Conservation (phyloP, 2,113 vertebrate species). For the Barbus barbus region DNA sequence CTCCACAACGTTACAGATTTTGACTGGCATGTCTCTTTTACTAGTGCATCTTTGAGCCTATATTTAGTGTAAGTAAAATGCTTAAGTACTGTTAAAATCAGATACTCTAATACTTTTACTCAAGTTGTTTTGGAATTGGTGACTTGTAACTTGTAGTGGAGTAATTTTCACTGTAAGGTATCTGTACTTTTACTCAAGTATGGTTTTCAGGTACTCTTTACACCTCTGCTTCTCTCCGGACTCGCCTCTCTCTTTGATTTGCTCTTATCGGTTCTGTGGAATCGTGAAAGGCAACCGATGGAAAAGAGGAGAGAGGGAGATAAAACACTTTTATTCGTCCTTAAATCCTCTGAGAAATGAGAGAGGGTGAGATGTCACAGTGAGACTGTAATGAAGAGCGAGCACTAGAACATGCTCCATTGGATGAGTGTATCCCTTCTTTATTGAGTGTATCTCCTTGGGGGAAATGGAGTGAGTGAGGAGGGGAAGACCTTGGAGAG, state of each 20-base stretch:
- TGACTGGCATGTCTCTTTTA: no score
- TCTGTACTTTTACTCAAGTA: no score
- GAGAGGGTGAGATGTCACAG: conserved; percentile 42
- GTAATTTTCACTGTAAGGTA: no score
- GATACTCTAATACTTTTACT: no score
- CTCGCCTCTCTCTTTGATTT: conserved; percentile 23
- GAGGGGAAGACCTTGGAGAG: conserved; percentile 34
- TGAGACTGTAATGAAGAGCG: conserved; percentile 62
- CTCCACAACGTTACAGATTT: no score
- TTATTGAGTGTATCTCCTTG: conserved; percentile 52
- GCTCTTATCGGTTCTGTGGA: conserved; percentile 47
- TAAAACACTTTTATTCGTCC: conserved; percentile 53
- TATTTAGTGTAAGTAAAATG: no score
- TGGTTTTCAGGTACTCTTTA: no score
- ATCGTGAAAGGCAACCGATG: conserved; percentile 29
- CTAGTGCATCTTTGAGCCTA: no score
- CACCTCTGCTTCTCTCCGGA: conserved; percentile 7
- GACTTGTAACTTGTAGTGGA: no score
- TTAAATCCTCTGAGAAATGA: conserved; percentile 48
- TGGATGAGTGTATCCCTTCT: conserved; percentile 48
- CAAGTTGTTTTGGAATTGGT: no score
- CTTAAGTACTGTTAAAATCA: no score
- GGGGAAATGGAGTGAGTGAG: conserved; percentile 56
- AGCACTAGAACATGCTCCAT: conserved; percentile 49
- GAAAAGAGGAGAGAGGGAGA: conserved; percentile 33